Evolutionary conservation across 2,797 vertebrate species (phyloP).

Genomic region (Chaetophractus vellerosus): DNA sequence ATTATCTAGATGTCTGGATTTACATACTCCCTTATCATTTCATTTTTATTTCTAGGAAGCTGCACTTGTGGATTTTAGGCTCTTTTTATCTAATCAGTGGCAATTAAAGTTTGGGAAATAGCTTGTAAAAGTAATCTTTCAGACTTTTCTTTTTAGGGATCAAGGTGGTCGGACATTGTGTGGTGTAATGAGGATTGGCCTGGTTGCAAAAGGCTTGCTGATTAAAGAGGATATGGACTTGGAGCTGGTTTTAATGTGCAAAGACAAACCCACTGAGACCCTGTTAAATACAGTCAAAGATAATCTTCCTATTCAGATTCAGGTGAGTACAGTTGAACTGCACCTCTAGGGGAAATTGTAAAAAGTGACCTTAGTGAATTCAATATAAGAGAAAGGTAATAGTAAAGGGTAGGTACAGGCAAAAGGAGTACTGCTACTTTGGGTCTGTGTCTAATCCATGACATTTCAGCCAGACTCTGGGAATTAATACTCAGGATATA

Average conservation of each 20-base stretch:
- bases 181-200: constrained; percentile 98
- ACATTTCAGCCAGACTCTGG: constrained; percentile 63
- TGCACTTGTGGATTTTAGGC: background rate
- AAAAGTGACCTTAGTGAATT: constrained; percentile 57
- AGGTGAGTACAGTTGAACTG: constrained; percentile 92
- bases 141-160: constrained; percentile 91
- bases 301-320: constrained; percentile 97
- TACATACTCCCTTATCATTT: constrained; percentile 27
- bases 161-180: constrained; percentile 95
- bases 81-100: background rate
- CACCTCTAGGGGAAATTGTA: constrained; percentile 51
- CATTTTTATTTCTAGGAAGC: background rate
- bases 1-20: constrained; percentile 51
- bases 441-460: constrained; percentile 1
- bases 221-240: constrained; percentile 99
- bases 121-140: constrained; percentile 80
- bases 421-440: background rate
- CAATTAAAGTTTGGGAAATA: constrained; percentile 67
- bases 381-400: constrained; percentile 43
- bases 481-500: constrained; percentile 11
- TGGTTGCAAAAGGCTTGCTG: constrained; percentile 98
- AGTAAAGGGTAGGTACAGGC: constrained; percentile 26
- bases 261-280: constrained; percentile 97
- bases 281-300: constrained; percentile 96
- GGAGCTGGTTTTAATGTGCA: constrained; percentile 99